These are phyloP conservation scores for Corythaeola cristata DNA, from an alignment of 2,113 vertebrate species.

Conservation along the genomic window DNA sequence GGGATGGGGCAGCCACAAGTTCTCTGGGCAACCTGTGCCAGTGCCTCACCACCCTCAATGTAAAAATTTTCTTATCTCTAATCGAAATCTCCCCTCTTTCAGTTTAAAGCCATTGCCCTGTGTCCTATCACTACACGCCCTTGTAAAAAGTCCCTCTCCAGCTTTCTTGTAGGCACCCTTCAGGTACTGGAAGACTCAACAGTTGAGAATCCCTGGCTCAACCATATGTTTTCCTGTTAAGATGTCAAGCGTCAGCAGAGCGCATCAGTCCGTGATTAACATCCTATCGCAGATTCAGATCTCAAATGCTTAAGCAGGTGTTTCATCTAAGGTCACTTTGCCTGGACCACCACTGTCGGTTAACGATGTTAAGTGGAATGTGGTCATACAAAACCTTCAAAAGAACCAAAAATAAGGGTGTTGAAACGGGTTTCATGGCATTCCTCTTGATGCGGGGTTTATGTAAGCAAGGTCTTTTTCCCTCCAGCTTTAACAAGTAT, in stretches of 20 bases:
- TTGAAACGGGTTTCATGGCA: not conserved
- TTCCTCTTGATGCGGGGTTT: not conserved
- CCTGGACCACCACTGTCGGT: not conserved
- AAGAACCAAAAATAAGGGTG: not conserved
- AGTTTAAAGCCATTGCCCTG: too few relatives aligned
- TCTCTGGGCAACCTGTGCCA: too few relatives aligned
- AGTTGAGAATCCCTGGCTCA: not conserved
- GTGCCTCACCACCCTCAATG: too few relatives aligned
- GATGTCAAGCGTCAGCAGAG: not conserved
- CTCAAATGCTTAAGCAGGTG: not conserved
- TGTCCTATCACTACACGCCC: too few relatives aligned
- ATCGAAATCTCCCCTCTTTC: too few relatives aligned
- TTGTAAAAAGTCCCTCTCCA: too few relatives aligned
- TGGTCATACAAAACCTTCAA: not conserved
- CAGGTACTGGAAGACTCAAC: too few relatives aligned
- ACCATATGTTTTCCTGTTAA: not conserved
- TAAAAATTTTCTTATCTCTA: too few relatives aligned
- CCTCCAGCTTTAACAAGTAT: not conserved
- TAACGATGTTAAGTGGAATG: not conserved
- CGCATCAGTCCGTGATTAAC: not conserved
- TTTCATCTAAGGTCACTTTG: not conserved
- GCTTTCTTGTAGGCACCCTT: too few relatives aligned
- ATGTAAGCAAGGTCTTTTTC: not conserved
- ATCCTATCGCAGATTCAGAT: fast-evolving
- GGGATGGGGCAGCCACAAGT: too few relatives aligned